A percentile compares a stretch with the other conserved stretches of the same genome.
Evolutionary conservation across 2,113 vertebrate genomes (phyloP).

Genomic region (Hemichromis elongatus): DNA sequence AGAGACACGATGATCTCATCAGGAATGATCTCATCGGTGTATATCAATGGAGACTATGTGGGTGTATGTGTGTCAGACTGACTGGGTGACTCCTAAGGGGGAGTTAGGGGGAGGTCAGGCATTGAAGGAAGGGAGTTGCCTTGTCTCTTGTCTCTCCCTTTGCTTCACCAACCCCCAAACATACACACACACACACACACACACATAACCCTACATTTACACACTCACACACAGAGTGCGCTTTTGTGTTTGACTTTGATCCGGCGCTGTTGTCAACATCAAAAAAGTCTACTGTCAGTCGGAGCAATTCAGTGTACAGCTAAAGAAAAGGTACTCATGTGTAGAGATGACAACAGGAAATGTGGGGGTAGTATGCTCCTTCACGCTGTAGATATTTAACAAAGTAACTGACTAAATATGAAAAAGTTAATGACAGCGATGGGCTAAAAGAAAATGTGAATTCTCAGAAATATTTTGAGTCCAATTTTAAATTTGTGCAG

Average conservation of each 20-base stretch:
- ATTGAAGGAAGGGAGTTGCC: not conserved
- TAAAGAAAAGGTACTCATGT: constrained; percentile 5
- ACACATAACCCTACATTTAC: not conserved
- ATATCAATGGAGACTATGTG: not conserved
- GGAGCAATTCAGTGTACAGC: not conserved
- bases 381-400: not conserved
- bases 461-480: not conserved
- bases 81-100: constrained; percentile 20
- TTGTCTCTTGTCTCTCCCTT: constrained; percentile 1
- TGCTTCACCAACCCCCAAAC: not conserved
- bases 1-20: constrained; percentile 51
- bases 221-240: not conserved
- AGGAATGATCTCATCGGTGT: constrained; percentile 49
- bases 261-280: constrained; percentile 45
- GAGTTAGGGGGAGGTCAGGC: not conserved
- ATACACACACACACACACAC: not conserved
- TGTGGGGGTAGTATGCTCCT: not conserved
- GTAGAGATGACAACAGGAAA: not conserved
- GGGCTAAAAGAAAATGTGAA: not conserved
- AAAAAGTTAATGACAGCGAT: not conserved
- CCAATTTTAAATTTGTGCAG: not conserved
- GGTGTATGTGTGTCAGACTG: not conserved
- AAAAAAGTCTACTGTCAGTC: constrained; percentile 44
- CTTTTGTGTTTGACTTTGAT: constrained; percentile 58
- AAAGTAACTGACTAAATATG: not conserved